Conservation (phyloP, 2,113 vertebrate genomes). For the Vimba vimba region DNA sequence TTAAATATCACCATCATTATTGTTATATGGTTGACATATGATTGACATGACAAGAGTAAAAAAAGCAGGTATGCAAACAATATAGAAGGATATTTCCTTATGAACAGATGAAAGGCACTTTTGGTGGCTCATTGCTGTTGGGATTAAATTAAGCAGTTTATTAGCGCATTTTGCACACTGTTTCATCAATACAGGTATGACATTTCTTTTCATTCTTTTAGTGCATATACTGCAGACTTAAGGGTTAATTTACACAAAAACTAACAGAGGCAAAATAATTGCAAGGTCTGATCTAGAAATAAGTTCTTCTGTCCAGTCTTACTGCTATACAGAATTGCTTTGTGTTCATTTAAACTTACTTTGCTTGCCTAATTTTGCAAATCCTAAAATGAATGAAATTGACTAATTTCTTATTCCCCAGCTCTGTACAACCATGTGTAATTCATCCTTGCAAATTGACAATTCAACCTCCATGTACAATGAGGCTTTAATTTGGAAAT, state of each 20-base stretch:
- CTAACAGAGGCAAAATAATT: background rate
- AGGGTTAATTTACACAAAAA: background rate
- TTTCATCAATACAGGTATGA: background rate
- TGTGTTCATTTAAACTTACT: background rate
- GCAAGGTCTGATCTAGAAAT: background rate
- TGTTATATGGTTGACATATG: too few species aligned
- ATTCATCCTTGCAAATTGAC: background rate
- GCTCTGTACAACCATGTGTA: background rate
- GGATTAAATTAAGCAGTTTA: background rate
- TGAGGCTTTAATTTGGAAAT: background rate
- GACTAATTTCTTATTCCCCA: background rate
- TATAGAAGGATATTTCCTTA: background rate
- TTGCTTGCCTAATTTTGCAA: background rate
- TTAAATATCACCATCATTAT: too few species aligned
- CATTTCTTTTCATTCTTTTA: background rate
- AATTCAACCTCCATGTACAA: background rate
- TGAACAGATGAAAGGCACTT: background rate
- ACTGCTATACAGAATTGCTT: background rate
- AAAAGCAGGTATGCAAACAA: background rate
- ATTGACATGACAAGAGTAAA: background rate
- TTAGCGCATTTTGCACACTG: background rate
- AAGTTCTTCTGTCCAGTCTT: background rate
- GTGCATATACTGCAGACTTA: background rate
- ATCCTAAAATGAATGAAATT: background rate
- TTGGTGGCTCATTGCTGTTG: background rate